Evolutionary conservation across 2,888 invertebrate genomes (phyloP).

Genomic region (Minunthozetes semirufus): DNA sequence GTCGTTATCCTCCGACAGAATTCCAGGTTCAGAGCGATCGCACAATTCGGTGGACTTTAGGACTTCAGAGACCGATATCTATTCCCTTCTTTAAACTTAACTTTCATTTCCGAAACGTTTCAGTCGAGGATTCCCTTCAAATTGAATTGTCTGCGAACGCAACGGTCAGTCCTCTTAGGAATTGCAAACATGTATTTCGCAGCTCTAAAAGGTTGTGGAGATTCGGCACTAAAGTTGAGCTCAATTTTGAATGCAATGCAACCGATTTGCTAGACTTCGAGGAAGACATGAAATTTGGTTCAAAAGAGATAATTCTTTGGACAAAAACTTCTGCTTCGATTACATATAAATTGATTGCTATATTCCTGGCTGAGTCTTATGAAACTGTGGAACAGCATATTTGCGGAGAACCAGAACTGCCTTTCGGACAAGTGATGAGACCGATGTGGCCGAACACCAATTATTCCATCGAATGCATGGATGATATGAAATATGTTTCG

Average conservation of each 20-base stretch:
- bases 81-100: constrained; percentile 11
- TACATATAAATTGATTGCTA: background rate
- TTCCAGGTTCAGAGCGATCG: background rate
- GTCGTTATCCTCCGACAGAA: background rate
- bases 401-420: background rate
- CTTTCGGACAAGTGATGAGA: constrained; percentile 15
- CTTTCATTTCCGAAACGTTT: constrained; percentile 1
- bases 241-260: constrained; percentile 8
- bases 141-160: background rate
- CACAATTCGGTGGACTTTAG: background rate
- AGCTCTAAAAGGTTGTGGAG: constrained; percentile 2
- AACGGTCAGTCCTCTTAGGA: background rate
- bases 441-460: background rate
- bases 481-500: background rate
- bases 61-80: background rate
- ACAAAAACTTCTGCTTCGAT: background rate
- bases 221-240: background rate
- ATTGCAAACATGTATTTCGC: background rate
- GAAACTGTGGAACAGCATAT: background rate
- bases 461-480: background rate
- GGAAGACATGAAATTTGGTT: background rate
- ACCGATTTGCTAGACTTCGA: background rate
- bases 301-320: background rate
- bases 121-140: background rate
- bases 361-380: background rate